phyloP scores from a whole-genome alignment of 2,888 invertebrate species.

The Uropetala carovei region DNA sequence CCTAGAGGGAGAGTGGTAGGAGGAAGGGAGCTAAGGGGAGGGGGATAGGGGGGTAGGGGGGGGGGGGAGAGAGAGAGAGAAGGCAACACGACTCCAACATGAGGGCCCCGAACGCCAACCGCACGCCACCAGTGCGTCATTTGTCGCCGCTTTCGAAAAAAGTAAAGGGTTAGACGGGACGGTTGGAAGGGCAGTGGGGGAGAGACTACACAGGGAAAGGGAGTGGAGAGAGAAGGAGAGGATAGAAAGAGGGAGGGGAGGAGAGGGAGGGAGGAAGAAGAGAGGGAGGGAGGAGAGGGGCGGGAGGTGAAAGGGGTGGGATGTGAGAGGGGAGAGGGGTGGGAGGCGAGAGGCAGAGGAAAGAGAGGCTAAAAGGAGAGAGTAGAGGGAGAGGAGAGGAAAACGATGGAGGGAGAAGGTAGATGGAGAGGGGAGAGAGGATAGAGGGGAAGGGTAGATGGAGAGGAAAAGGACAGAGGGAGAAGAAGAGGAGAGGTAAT shows the following conservation, averaged over 20 bases:
- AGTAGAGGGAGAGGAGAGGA: not conserved
- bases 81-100: constrained; percentile 50
- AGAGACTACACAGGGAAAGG: not conserved
- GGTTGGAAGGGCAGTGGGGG: constrained; percentile 7
- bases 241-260: not conserved
- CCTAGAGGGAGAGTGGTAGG: not conserved
- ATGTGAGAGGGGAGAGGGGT: too few species aligned
- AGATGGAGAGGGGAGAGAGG: not conserved
- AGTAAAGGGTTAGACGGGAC: not conserved
- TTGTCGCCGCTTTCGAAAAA: constrained; percentile 49
- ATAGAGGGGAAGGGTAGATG: not conserved
- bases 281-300: not conserved
- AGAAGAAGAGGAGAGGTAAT: too few species aligned
- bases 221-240: not conserved
- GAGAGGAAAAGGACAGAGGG: too few species aligned
- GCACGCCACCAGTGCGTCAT: constrained; percentile 62
- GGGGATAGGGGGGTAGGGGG: not conserved
- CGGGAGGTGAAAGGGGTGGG: not conserved
- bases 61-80: not conserved
- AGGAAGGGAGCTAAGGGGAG: not conserved
- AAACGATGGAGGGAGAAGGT: not conserved
- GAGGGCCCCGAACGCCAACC: constrained; percentile 54
- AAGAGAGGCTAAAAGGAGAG: not conserved
- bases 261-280: not conserved
- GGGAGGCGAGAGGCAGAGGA: too few species aligned